Evolutionary conservation across 2,113 vertebrate genomes (phyloP), one percentile per base, ranked within the genome.

Genomic region (Vanacampus margaritifer): DNA sequence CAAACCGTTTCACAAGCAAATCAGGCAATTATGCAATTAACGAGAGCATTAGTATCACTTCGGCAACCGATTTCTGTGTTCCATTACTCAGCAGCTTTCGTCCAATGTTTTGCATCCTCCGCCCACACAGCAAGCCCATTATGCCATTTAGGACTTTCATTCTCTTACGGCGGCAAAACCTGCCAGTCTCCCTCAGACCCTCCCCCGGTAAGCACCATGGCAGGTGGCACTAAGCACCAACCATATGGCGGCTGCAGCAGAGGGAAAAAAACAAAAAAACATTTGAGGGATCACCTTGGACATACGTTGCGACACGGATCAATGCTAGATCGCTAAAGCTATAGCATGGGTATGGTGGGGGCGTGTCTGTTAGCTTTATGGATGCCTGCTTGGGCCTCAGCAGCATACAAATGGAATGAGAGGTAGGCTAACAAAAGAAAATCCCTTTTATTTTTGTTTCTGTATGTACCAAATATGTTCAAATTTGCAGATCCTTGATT

Each of bases 281-380:
- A 75, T 75, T n/a, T 72, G 75, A 86, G 71, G 77, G 73, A 51
- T 68, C 74, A 77, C 67, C 76, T 79, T 72, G 1, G 66, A 88
- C 75, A 46, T 73, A 50, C 67, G 73, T 32, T 56, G 65, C 64
- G 65, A 88, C 81, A 77, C 87, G 86, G 88, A 89, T 90, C 84
- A 88, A 86, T 80, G 82, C 79, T 69, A 63, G 79, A 76, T 77
- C 79, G 87, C 88, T 83, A 89, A 88, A 80, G 84, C 85, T 79
- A 53, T 68, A 71, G 78, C 84, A 89, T 67, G 68, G 64, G 28
- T 60, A 61, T 59, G 36, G 71, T 60, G 78, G 79, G 79, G 81
- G 82, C 65, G 76, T 71, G 69, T 72, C 74, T 74, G 75, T 86
- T 76, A 84, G 72, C 79, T 81, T 78, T 82, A 53, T 69, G 35